Base-by-base conservation (phyloP, 2,797 vertebrate genomes). In the Lateolabrax maculatus region DNA sequence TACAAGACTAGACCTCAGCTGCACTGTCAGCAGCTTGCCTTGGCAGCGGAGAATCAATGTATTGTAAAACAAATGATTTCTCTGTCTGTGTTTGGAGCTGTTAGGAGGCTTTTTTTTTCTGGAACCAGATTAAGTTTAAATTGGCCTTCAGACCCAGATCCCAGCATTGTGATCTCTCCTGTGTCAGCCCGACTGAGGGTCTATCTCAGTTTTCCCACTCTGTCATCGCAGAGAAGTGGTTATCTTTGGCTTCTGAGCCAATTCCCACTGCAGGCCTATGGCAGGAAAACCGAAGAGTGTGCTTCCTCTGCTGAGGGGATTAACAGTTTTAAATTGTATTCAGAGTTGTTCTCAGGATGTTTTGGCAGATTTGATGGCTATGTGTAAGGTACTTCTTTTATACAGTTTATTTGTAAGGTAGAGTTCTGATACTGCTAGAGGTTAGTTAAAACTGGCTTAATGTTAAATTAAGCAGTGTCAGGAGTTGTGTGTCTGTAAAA, bases 1-100 rank as follows among this genome's bases (percentile, higher is more conserved):
- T 57, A 72, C 67, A 85, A 36, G 51, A 82, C 64, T 1, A 72
- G 56, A 82, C 83, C 81, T 83, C 78, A 73, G 87, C 82, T 89
- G 87, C 87, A 76, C 65, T 49, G 86, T 93, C 84, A 92, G 89
- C 91, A 88, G 75, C 73, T 86, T 77, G 72, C 75, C 75, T 87
- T 85, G 65, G 68, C 75, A 48, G 71, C 23, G 16, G 56, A 67
- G 69, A 80, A 75, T 86, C 43, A 0, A 83, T 83, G 71, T 82
- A 79, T 85, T 78, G 55, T 77, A 66, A 83, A 85, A 73, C 63
- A 69, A 80, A 65, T 71, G 15, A 71, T 27, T 78, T 67, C 16
- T 84, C 58, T 75, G 61, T 65, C 41, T 49, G 21, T 60, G 8
- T 75, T 72, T 56, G 51, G 64, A 77, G 53, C 5, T 19, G 75